Conservation (phyloP, 2,888 invertebrate genomes). For the Spicauda simplicius region DNA sequence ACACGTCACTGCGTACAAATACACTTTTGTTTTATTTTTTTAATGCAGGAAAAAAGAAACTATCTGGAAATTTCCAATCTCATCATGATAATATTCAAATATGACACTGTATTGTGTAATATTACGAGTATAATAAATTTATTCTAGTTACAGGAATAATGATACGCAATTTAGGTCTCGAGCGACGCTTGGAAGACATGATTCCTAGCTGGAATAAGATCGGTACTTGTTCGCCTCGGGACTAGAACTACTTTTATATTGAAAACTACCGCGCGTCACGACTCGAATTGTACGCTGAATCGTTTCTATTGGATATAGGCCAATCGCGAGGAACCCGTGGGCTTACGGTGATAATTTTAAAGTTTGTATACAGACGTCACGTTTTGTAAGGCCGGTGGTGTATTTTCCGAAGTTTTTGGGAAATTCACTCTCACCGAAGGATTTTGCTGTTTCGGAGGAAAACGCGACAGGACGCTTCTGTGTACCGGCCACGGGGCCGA, state of each 20-base stretch:
- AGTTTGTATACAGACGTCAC: conserved; percentile 74
- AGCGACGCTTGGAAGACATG: conserved; percentile 76
- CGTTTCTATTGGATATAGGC: conserved; percentile 80
- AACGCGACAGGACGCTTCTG: conserved; percentile 84
- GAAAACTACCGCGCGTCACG: conserved; percentile 72
- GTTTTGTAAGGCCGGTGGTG: conserved; percentile 58
- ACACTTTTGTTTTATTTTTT: conserved; percentile 24
- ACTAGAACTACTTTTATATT: conserved; percentile 73
- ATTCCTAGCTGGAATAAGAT: conserved; percentile 56
- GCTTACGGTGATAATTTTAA: conserved; percentile 71
- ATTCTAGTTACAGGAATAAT: conserved; percentile 76
- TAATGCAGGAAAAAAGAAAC: conserved; percentile 17
- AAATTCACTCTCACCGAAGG: conserved; percentile 77
- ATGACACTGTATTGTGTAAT: conserved; percentile 56
- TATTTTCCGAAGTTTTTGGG: conserved; percentile 53
- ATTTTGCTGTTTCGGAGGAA: conserved; percentile 67
- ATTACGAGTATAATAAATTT: conserved; percentile 68
- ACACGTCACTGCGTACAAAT: conserved; percentile 30
- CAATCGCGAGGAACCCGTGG: conserved; percentile 74
- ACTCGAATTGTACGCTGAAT: conserved; percentile 69
- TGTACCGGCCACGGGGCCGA: conserved; percentile 91
- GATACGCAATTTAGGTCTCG: conserved; percentile 77
- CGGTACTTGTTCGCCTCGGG: conserved; percentile 61
- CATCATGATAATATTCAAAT: conserved; percentile 55
- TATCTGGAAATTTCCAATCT: conserved; percentile 46